Percentiles rank a stretch among this genome's conserved stretches.
phyloP scores from a whole-genome alignment of 2,888 invertebrate genomes.

The Carabus problematicus region DNA sequence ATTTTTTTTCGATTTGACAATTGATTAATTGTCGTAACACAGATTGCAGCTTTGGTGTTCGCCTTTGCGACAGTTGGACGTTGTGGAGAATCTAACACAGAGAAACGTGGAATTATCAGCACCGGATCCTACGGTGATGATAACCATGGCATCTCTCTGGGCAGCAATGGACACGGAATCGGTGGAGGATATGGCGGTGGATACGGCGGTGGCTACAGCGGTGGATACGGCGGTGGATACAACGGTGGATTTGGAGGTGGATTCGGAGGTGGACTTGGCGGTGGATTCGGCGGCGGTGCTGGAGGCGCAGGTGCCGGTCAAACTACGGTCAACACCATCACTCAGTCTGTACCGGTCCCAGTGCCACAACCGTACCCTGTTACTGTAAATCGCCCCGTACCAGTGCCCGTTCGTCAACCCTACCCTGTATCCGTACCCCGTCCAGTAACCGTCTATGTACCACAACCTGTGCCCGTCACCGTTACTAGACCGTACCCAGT shows the following conservation, averaged over 20 bases:
- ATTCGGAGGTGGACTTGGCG: constrained; percentile 26
- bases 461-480: constrained; percentile 26
- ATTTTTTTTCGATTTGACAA: too few relatives aligned
- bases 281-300: constrained; percentile 15
- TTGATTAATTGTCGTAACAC: too few relatives aligned
- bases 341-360: constrained; percentile 25
- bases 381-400: constrained; percentile 29
- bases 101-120: constrained; percentile 21
- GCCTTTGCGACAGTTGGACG: constrained; percentile 23
- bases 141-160: neutral
- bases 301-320: constrained; percentile 21
- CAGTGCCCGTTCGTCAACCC: constrained; percentile 27
- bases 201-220: constrained; percentile 10
- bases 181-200: constrained; percentile 20
- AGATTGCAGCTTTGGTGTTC: constrained; percentile 29
- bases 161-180: constrained; percentile 8
- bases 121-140: constrained; percentile 3
- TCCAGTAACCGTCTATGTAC: constrained; percentile 31
- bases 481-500: constrained; percentile 32
- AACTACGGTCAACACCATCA: constrained; percentile 32
- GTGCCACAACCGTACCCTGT: constrained; percentile 37
- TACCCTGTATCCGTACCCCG: constrained; percentile 29
- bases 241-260: constrained; percentile 6
- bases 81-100: constrained; percentile 17
- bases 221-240: neutral